A percentile compares a stretch with the other conserved stretches of the same genome.
phyloP scores from a whole-genome alignment of 1,140 invertebrate genomes.

The Cotesia typhae region DNA sequence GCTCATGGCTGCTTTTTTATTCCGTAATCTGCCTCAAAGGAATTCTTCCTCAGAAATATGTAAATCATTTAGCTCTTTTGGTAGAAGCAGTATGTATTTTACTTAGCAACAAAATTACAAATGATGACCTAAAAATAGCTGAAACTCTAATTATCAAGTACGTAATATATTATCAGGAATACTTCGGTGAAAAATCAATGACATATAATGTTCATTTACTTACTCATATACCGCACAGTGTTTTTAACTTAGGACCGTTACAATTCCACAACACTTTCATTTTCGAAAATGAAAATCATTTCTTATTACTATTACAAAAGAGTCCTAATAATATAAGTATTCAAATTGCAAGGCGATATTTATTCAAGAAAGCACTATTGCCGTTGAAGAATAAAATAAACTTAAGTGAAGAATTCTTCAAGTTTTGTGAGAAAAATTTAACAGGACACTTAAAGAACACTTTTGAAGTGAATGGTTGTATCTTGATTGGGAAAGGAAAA shows the following conservation, averaged over 20 bases:
- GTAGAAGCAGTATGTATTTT: constrained; percentile 26
- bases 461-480: not conserved
- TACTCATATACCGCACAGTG: constrained; percentile 9
- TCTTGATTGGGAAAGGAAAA: constrained; percentile 25
- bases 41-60: constrained; percentile 22
- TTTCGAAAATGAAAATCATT: constrained; percentile 27
- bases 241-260: constrained; percentile 24
- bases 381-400: constrained; percentile 1
- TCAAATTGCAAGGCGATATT: constrained; percentile 24
- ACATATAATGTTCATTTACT: constrained; percentile 29
- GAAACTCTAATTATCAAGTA: not conserved
- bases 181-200: constrained; percentile 26
- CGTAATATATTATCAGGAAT: constrained; percentile 14
- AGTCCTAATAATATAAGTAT: constrained; percentile 15
- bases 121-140: not conserved
- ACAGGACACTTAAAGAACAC: not conserved
- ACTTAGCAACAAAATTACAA: constrained; percentile 15
- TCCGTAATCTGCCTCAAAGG: constrained; percentile 24
- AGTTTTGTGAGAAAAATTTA: constrained; percentile 15
- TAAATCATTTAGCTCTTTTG: constrained; percentile 25
- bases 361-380: constrained; percentile 8
- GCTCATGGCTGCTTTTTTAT: constrained; percentile 14
- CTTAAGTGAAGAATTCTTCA: not conserved
- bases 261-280: constrained; percentile 19
- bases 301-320: constrained; percentile 21